These are phyloP conservation scores for Callithrix jacchus DNA, from an alignment of 2,113 vertebrate species.

Conservation along the genomic window DNA sequence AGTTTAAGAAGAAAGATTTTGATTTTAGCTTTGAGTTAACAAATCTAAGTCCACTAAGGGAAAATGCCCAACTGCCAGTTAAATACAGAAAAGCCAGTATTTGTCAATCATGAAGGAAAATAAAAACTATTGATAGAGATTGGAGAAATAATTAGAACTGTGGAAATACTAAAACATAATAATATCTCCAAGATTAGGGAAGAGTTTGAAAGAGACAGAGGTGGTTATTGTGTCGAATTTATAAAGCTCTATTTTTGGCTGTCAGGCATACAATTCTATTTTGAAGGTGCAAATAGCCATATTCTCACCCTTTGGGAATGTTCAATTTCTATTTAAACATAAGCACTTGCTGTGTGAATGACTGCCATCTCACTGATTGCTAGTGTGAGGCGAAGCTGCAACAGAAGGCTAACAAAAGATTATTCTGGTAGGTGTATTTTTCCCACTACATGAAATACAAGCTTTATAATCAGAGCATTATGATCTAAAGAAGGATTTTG, in stretches of 20 bases:
- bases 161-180: background rate
- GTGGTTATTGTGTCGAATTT: conserved; percentile 32
- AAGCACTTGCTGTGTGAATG: conserved; percentile 54
- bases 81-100: background rate
- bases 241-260: conserved; percentile 48
- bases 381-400: conserved; percentile 36
- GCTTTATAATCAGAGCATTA: conserved; percentile 53
- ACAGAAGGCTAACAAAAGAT: conserved; percentile 64
- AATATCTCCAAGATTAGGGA: background rate
- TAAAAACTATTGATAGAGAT: background rate
- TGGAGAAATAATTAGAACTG: background rate
- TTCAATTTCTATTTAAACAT: conserved; percentile 73
- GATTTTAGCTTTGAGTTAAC: background rate
- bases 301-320: conserved; percentile 75
- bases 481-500: conserved; percentile 57
- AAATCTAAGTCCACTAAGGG: background rate
- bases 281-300: conserved; percentile 75
- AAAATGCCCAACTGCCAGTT: background rate
- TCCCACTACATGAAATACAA: conserved; percentile 44
- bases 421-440: conserved; percentile 62
- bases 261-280: conserved; percentile 64
- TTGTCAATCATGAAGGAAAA: background rate
- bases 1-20: background rate
- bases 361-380: conserved; percentile 55
- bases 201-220: background rate